Evolutionary conservation across 37 sponge, comb jelly and placozoan genomes (phyloP), one percentile per base, ranked within the genome.

Genomic region (Halichondria panicea): DNA sequence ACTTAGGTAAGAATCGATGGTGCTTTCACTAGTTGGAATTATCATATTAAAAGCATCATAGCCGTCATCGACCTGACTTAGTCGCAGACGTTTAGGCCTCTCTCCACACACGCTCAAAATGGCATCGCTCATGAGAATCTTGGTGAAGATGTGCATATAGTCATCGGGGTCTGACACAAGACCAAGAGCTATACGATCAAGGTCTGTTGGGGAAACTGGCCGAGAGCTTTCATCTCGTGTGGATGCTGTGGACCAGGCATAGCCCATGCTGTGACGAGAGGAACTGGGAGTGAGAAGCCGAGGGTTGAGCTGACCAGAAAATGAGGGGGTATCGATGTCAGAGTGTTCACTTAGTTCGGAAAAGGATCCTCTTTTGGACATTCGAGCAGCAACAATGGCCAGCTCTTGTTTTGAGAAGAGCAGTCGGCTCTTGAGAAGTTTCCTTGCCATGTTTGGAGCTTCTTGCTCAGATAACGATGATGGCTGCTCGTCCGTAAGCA

Each of bases 221-320:
- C 81, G 75, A 13, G 86, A 84, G 21, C 62, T 83, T 40, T 91
- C 84, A 56, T 87, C 88, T 0, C 76, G 67, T 0, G 92, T 91
- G 28, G 87, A 77, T 33, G 92, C 87, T 0, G 63, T 63, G 32
- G 92, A 91, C 92, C 92, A 91, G 32, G 83, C 77, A 28, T 79
- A 79, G 46, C 82, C 76, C 72, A 63, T 71, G n/a, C n/a, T n/a
- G n/a, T n/a, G n/a, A 12, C 80, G 74, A 27, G 81, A 79, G 2
- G 60, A 28, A 25, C 52, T 37, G 2, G 75, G 67, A 25, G 64
- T 53, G 30, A 71, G 63, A n/a, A 68, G 71, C 9, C 41, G 60
- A 40, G 44, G 44, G 43, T 74, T 74, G 27, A 40, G 22, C 21
- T 19, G 63, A 63, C 3, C 30, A 19, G 19, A 35, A 27, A 7